A percentile compares a stretch with the other conserved stretches of the same genome.
Evolutionary conservation across 2,113 vertebrate species (phyloP).

Genomic region (Psittacula cyanocephala): DNA sequence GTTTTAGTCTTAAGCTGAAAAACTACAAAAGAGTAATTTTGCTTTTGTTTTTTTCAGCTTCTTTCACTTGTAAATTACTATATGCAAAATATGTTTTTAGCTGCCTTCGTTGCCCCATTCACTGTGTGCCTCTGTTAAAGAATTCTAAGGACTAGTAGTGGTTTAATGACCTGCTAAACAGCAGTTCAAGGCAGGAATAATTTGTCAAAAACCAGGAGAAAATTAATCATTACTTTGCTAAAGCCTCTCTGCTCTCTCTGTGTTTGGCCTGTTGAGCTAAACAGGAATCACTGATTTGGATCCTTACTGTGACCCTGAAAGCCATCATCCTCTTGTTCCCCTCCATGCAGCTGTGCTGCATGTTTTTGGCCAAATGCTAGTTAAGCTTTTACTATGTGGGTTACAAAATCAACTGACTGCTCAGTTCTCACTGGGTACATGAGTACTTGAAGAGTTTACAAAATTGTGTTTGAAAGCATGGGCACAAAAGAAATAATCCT

Average conservation of each 20-base stretch:
- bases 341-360: not conserved
- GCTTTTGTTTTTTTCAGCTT: not conserved
- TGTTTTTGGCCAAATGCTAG: slow-evolving; percentile 23
- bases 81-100: not conserved
- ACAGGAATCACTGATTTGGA: not conserved
- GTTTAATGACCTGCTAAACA: slow-evolving; percentile 37
- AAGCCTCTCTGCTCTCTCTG: not conserved
- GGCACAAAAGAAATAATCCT: slow-evolving; percentile 62
- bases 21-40: not conserved
- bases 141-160: not conserved
- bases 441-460: slow-evolving; percentile 60
- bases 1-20: not conserved
- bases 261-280: not conserved
- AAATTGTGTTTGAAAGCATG: slow-evolving; percentile 63
- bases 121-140: not conserved
- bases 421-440: slow-evolving; percentile 46
- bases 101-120: not conserved
- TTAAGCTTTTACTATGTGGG: slow-evolving; percentile 42
- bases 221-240: slow-evolving; percentile 67
- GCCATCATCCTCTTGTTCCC: not conserved
- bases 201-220: slow-evolving; percentile 2
- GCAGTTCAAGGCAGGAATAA: slow-evolving; percentile 63
- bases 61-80: not conserved
- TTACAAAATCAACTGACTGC: slow-evolving; percentile 60
- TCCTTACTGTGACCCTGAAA: not conserved